Conservation (phyloP, 2,113 vertebrate genomes). For the Caranx ignobilis region DNA sequence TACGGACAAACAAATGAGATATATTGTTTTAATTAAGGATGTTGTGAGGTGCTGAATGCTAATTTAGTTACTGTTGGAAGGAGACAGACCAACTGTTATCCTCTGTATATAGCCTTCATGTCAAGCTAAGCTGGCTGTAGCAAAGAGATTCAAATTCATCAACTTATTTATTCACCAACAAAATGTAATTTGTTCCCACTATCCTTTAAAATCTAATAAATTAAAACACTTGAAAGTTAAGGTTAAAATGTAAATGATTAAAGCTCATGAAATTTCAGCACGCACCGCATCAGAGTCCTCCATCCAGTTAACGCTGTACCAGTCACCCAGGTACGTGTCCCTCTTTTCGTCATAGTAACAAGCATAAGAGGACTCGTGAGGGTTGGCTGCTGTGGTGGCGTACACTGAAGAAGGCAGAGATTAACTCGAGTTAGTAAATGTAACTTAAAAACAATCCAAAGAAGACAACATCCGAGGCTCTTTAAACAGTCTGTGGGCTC, state of each 20-base stretch:
- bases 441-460: background rate
- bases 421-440: background rate
- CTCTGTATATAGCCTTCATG: background rate
- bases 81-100: background rate
- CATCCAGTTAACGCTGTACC: conserved; percentile 99
- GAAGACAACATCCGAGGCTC: background rate
- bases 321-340: conserved; percentile 95
- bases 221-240: too few relatives aligned
- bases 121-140: background rate
- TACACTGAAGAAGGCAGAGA: conserved; percentile 85
- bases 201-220: too few relatives aligned
- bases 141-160: background rate
- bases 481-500: background rate
- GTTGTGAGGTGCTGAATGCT: background rate
- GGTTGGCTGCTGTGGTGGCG: conserved; percentile 93
- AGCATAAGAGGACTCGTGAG: conserved; percentile 92
- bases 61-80: background rate
- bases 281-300: conserved; percentile 95
- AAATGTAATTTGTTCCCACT: background rate
- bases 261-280: background rate
- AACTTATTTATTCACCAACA: background rate
- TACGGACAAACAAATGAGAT: too few relatives aligned
- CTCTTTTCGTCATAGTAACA: conserved; percentile 94
- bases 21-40: too few relatives aligned
- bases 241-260: too few relatives aligned